A percentile compares a stretch with the other conserved stretches of the same genome.
These are phyloP conservation scores for Slavum lentiscoides DNA, from an alignment of 2,888 invertebrate species.

Conservation along the genomic window DNA sequence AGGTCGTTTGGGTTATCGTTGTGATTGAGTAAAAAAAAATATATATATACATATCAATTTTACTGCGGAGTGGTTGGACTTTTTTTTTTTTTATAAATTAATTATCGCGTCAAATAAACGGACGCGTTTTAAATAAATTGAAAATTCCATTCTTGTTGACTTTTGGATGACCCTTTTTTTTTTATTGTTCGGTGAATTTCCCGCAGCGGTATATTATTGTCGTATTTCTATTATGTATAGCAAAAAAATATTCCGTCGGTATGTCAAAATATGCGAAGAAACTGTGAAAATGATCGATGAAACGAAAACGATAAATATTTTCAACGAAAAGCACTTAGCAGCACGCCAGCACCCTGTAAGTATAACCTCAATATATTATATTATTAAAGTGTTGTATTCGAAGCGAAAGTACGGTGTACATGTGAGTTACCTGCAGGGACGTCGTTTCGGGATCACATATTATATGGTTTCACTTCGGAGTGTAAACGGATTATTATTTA, in stretches of 20 bases:
- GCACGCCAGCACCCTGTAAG: neutral
- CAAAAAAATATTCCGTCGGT: too few relatives aligned
- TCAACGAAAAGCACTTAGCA: neutral
- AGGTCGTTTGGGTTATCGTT: neutral
- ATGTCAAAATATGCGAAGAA: too few relatives aligned
- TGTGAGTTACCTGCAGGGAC: too few relatives aligned
- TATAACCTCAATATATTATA: too few relatives aligned
- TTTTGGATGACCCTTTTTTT: neutral
- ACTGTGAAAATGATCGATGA: neutral
- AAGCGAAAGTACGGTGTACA: too few relatives aligned
- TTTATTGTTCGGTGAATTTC: neutral
- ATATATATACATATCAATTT: neutral
- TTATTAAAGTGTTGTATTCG: too few relatives aligned
- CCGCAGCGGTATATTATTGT: neutral
- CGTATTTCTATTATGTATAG: neutral
- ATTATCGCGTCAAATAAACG: neutral
- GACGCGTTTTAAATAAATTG: neutral
- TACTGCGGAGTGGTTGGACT: neutral
- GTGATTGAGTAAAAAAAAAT: neutral
- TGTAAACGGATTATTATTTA: slow-evolving; percentile 42
- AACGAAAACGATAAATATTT: neutral
- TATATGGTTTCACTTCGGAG: slow-evolving; percentile 33
- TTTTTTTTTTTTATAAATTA: slow-evolving; percentile 22
- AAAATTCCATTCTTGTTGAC: neutral
- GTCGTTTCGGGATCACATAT: neutral